Conservation (phyloP, 1,140 invertebrate genomes). For the Megalonaias nervosa region DNA sequence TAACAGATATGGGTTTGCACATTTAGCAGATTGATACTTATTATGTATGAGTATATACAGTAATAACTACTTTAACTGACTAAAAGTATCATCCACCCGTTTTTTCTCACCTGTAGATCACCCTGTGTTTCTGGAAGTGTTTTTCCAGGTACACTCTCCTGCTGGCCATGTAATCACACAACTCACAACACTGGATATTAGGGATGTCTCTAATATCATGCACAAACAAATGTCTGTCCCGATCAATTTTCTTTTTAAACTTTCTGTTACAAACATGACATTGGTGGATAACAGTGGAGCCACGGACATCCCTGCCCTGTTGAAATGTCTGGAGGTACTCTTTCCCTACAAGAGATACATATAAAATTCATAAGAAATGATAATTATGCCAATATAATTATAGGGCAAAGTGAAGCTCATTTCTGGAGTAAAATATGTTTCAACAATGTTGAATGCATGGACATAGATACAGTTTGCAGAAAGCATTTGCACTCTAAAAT, state of each 20-base stretch:
- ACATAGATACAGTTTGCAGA: too few species aligned
- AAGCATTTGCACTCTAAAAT: too few species aligned
- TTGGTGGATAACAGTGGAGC: slow-evolving; percentile 66
- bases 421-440: too few species aligned
- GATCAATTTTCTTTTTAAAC: slow-evolving; percentile 71
- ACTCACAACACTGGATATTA: slow-evolving; percentile 60
- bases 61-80: too few species aligned
- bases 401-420: too few species aligned
- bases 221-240: slow-evolving; percentile 70
- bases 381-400: too few species aligned
- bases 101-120: slow-evolving; percentile 59
- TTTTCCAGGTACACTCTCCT: slow-evolving; percentile 67
- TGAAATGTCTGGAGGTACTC: slow-evolving; percentile 64
- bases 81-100: too few species aligned
- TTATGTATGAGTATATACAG: too few species aligned
- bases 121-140: slow-evolving; percentile 67
- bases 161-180: slow-evolving; percentile 68
- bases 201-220: slow-evolving; percentile 67
- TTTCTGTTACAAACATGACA: slow-evolving; percentile 71
- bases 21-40: too few species aligned
- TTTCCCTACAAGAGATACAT: slow-evolving; percentile 8
- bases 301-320: slow-evolving; percentile 36
- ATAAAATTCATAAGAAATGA: too few species aligned
- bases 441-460: too few species aligned
- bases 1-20: too few species aligned